Conservation (phyloP, 1,140 invertebrate genomes). For the Lepidurus packardi region DNA sequence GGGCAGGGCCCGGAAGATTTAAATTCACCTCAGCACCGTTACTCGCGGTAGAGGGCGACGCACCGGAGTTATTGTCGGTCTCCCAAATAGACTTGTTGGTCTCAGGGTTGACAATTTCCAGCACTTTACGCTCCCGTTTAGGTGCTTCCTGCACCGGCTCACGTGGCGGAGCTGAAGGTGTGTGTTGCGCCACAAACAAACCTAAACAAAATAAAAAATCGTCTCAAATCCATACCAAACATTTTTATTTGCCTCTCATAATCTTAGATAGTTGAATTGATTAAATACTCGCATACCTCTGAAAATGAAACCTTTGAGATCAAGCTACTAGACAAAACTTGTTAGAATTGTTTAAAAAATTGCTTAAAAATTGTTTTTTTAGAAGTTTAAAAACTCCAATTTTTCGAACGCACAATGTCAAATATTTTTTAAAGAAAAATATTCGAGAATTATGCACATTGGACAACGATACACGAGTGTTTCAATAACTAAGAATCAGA, state of each 20-base stretch:
- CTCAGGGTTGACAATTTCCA: neutral
- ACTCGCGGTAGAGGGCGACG: neutral
- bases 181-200: neutral
- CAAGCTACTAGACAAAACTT: no score
- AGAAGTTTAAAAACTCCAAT: no score
- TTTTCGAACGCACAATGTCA: no score
- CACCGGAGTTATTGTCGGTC: neutral
- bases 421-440: no score
- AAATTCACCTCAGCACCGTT: neutral
- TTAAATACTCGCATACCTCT: no score
- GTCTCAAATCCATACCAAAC: neutral
- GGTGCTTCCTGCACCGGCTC: neutral
- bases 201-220: neutral
- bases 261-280: no score
- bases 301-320: no score
- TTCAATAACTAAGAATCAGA: neutral
- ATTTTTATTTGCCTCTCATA: no score
- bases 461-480: neutral
- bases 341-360: no score
- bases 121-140: neutral
- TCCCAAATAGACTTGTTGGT: slow-evolving; percentile 12
- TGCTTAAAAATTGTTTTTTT: no score
- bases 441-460: no score
- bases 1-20: neutral
- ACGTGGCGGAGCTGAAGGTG: neutral